These are phyloP conservation scores for Anneissia japonica DNA, from an alignment of 35 echinoderm and acorn worm genomes.

Conservation along the genomic window DNA sequence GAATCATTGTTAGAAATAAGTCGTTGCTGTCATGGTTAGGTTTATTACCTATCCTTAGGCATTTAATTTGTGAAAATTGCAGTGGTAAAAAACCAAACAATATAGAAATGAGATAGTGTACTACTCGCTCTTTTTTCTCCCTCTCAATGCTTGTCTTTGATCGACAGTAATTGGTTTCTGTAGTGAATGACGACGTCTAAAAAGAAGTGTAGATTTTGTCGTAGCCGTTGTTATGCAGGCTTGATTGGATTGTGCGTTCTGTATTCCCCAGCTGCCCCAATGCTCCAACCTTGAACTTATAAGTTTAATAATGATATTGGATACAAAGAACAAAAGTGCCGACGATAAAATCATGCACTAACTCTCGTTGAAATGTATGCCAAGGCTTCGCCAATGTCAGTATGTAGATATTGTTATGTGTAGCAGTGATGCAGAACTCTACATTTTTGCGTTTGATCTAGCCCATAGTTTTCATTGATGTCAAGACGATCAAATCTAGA, in stretches of 20 bases:
- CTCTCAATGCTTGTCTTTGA: too few relatives aligned
- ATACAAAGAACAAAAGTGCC: neutral
- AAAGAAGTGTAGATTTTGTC: neutral
- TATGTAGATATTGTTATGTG: neutral
- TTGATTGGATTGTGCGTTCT: neutral
- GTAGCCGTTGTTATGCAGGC: neutral
- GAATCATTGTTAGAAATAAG: too few relatives aligned
- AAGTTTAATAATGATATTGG: neutral
- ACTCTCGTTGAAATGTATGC: neutral
- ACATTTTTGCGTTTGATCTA: too few relatives aligned
- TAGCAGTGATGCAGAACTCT: neutral
- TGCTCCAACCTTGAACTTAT: neutral
- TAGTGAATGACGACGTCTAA: neutral
- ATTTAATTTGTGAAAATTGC: too few relatives aligned
- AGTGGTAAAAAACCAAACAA: too few relatives aligned
- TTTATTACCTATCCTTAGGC: too few relatives aligned
- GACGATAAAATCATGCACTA: neutral
- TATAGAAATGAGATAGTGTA: too few relatives aligned
- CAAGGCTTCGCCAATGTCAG: neutral
- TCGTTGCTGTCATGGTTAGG: too few relatives aligned
- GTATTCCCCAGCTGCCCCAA: neutral
- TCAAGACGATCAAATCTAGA: too few relatives aligned
- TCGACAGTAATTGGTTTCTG: neutral
- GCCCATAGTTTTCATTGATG: too few relatives aligned
- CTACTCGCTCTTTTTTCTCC: too few relatives aligned